Percentiles rank a stretch among this genome's conserved stretches.
Conservation (phyloP, 2,113 vertebrate genomes). For the Misgurnus anguillicaudatus region DNA sequence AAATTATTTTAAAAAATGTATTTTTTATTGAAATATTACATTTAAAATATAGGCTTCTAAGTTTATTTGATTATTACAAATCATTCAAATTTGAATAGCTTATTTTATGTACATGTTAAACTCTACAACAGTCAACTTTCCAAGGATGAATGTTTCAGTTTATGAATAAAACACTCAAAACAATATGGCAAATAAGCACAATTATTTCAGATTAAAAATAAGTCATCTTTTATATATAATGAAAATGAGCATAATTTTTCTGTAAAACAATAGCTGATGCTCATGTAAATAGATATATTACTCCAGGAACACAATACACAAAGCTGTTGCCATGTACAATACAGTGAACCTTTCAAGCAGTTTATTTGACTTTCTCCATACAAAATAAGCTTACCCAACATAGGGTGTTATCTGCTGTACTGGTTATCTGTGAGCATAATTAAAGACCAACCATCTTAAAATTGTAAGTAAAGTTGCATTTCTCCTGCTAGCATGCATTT, state of each 20-base stretch:
- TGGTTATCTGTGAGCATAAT: not conserved
- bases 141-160: not conserved
- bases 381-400: not conserved
- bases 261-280: not conserved
- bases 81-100: conserved; percentile 11
- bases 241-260: not conserved
- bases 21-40: conserved; percentile 34
- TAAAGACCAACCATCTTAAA: conserved; percentile 5
- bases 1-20: conserved; percentile 17
- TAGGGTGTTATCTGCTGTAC: not conserved
- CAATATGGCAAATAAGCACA: not conserved
- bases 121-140: conserved; percentile 1
- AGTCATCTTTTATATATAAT: not conserved
- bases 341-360: conserved; percentile 12
- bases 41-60: conserved; percentile 34
- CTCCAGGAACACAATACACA: conserved; percentile 30
- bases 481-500: conserved; percentile 31
- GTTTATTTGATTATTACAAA: conserved; percentile 21
- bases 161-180: not conserved
- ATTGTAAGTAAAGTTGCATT: conserved; percentile 5
- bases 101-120: conserved; percentile 25
- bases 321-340: conserved; percentile 30
- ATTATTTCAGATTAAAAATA: conserved; percentile 18
- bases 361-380: conserved; percentile 10
- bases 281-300: conserved; percentile 25